These are phyloP conservation scores for Clarias macrocephalus DNA, from an alignment of 2,113 vertebrate species.

Conservation along the genomic window DNA sequence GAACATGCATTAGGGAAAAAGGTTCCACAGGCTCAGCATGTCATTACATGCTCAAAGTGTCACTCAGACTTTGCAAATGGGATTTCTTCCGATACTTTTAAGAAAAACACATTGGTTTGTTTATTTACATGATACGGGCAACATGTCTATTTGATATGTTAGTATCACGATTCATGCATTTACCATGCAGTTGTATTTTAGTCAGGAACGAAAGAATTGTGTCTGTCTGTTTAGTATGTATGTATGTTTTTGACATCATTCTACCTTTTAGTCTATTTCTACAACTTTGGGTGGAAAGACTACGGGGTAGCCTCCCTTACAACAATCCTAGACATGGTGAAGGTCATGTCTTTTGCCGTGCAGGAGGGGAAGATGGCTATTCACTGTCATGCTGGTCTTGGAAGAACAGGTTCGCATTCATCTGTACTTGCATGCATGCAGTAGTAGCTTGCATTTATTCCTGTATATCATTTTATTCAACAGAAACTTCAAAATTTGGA, in stretches of 20 bases:
- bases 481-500: neutral
- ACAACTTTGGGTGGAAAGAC: constrained; percentile 99
- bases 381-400: constrained; percentile 95
- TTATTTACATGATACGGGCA: neutral
- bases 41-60: constrained; percentile 18
- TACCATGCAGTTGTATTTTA: neutral
- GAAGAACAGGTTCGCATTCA: constrained; percentile 85
- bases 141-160: neutral
- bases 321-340: constrained; percentile 96
- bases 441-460: neutral
- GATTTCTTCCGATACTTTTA: neutral
- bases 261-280: constrained; percentile 85
- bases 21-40: constrained; percentile 29
- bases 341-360: constrained; percentile 93
- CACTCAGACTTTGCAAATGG: neutral
- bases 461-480: neutral
- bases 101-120: neutral
- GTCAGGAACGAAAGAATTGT: neutral
- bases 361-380: constrained; percentile 93
- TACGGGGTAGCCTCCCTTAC: constrained; percentile 95
- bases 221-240: neutral
- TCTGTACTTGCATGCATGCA: neutral
- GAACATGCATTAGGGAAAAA: constrained; percentile 26
- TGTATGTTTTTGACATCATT: neutral
- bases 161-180: neutral